Evolutionary conservation across 2,797 vertebrate species (phyloP).

Genomic region (Delichon dasypus): DNA sequence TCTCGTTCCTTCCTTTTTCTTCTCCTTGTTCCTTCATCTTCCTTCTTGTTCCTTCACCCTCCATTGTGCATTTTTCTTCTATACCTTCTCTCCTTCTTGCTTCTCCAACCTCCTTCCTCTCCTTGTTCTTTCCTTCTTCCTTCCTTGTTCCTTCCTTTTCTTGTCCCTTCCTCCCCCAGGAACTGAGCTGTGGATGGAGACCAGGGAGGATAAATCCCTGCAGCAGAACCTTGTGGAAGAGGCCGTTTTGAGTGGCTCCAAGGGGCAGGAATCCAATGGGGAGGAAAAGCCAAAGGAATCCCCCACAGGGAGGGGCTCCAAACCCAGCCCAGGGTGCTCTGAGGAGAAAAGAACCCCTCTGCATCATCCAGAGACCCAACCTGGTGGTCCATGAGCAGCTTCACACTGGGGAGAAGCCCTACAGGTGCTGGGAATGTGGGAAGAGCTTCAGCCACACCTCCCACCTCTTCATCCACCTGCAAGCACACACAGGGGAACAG

Average conservation of each 20-base stretch:
- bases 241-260: background rate
- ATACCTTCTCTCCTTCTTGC: background rate
- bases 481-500: background rate
- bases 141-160: background rate
- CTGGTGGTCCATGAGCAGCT: background rate
- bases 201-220: background rate
- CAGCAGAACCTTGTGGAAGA: background rate
- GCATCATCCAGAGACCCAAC: background rate
- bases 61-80: background rate
- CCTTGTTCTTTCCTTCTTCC: background rate
- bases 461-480: background rate
- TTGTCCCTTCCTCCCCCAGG: too few species aligned
- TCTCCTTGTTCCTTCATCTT: background rate
- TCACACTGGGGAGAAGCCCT: background rate
- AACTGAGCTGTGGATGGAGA: background rate
- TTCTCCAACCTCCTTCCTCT: too few species aligned
- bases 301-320: too few species aligned
- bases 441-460: background rate
- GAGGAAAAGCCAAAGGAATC: background rate
- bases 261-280: background rate
- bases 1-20: background rate
- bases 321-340: background rate
- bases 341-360: background rate
- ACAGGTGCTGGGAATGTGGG: background rate
- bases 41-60: background rate